Evolutionary conservation across 2,113 vertebrate species (phyloP), one percentile per base, ranked within the genome.

Genomic region (Sylvietta virens): DNA sequence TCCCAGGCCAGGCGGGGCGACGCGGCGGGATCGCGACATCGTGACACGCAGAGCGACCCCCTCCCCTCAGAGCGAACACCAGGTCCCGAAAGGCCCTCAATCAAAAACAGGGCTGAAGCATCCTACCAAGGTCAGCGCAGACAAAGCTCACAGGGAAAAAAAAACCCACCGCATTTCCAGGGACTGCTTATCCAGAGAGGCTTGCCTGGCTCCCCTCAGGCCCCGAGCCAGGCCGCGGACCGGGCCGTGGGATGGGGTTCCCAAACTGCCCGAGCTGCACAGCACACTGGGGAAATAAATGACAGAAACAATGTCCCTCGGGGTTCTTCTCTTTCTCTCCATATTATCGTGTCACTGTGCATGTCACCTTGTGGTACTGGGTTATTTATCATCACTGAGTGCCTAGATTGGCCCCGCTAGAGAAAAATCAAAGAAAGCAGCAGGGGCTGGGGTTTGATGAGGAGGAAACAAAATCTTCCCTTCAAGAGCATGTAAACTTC

Each of bases 371-470:
- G 93, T 89, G 94, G 80, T 66, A 70, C 85, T 44, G 67, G 81
- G 93, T 92, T 96, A 90, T 96, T 96, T 96, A 95, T 96, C 93
- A 96, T 93, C 74, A 11, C 96, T 83, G 93, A 95, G 90, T 70
- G 90, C 90, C 87, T 93, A 67, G 71, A 90, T 86, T 90, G 85
- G 81, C 87, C 91, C 74, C 9, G 58, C 67, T 86, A 64, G 95
- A 96, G 88, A 31, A 93, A 96, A 95, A 97, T 95, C 93, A 93
- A 95, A 95, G 89, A 89, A 93, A 94, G 87, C 90, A 94, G 93
- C 87, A 91, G 94, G 93, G 58, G 74, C 70, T 93, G 87, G 73
- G 84, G 50, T 82, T 87, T 83, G 87, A 90, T 90, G 90, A 93
- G 71, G 35, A 92, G 60, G 90, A 97, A 95, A 95, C 72, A 84